Evolutionary conservation across 2,888 invertebrate species (phyloP), one percentile per base, ranked within the genome.

Genomic region (Tachina fera): DNA sequence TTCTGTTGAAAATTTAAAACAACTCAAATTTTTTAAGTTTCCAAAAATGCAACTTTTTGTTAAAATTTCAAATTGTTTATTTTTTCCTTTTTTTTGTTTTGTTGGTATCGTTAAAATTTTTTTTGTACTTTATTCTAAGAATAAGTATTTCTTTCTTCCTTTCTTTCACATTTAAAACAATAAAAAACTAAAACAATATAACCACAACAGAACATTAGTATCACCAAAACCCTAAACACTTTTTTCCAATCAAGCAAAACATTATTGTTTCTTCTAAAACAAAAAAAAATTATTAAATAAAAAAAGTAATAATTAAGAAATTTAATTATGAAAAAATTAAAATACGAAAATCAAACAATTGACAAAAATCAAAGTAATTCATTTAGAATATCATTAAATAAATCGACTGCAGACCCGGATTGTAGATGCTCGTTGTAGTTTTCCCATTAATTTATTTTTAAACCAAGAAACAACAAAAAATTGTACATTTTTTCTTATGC

Each of bases 361-460:
- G 60, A 77, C 68, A 77, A 8, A 74, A 82, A 72, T 79, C 72
- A 74, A 82, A 74, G 45, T 49, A 71, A 77, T 82, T 70, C 85
- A 85, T 78, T 81, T 56, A 68, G 72, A 77, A 60, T 56, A 83
- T 77, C 83, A 86, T 83, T 68, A 61, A 60, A 68, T 68, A 88
- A 88, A 88, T 91, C 92, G 92, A 92, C 92, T 92, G 92, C 92
- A 92, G 92, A 90, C 92, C 92, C 92, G 92, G 86, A 86, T 80
- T 83, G 83, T 86, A 86, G 79, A 83, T 86, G 86, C 76, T 86
- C 86, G 79, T 86, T 72, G 86, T 86, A 83, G 83, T 75, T 78
- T 79, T 53, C 51, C 61, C 70, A 31, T 74, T 67, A 47, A 45
- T 39, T 10, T 45, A 47, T 53, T 68, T 43, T 45, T n/a, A 49